phyloP scores from a whole-genome alignment of 2,113 vertebrate species.

The Spilogale gracilis region DNA sequence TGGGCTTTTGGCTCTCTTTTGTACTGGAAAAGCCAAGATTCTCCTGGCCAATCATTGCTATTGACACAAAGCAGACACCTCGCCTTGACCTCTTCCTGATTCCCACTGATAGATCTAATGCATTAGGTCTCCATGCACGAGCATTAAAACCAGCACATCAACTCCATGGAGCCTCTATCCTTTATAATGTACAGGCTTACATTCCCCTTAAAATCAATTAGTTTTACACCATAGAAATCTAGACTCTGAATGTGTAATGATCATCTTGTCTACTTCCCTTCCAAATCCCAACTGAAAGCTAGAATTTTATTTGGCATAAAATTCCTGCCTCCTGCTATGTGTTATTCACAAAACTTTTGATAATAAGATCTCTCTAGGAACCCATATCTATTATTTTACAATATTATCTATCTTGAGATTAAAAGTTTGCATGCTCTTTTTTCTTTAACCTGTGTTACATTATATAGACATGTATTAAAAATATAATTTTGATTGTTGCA shows the following conservation, averaged over 20 bases:
- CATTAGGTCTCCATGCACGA: neutral
- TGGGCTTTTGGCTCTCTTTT: neutral
- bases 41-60: fast-evolving
- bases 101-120: neutral
- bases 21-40: neutral
- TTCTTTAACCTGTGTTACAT: neutral
- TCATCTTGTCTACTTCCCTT: neutral
- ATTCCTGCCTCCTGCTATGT: neutral
- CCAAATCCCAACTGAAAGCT: neutral
- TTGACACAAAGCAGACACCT: neutral
- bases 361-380: neutral
- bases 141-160: neutral
- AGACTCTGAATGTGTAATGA: neutral
- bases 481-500: neutral
- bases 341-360: constrained; percentile 4
- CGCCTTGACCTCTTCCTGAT: constrained; percentile 2
- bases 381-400: neutral
- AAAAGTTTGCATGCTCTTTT: neutral
- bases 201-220: constrained; percentile 40
- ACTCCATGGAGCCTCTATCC: neutral
- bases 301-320: neutral
- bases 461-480: neutral
- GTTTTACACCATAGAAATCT: constrained; percentile 37
- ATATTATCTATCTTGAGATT: neutral
- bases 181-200: constrained; percentile 1